phyloP scores from a whole-genome alignment of 2,888 invertebrate species.

The Pollenia griseotomentosa region DNA sequence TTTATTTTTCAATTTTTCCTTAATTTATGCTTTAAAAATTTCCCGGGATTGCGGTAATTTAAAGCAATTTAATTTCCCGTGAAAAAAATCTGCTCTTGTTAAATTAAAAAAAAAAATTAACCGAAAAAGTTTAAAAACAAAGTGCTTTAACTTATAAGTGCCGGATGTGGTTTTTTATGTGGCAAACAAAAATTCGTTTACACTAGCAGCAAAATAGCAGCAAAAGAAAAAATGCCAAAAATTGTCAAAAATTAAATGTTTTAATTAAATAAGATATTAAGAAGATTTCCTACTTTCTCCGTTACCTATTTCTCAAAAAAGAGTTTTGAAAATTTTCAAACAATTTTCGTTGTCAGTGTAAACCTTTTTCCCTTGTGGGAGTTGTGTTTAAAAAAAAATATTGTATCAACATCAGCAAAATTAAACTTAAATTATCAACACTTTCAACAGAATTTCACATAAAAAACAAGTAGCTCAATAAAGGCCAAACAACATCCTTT shows the following conservation, averaged over 20 bases:
- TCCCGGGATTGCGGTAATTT: no score
- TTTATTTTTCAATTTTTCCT: no score
- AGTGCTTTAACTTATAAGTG: not conserved
- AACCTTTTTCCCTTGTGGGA: not conserved
- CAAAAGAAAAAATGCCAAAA: not conserved
- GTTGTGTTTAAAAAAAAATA: not conserved
- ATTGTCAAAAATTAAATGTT: no score
- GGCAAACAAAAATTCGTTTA: not conserved
- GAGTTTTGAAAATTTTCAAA: no score
- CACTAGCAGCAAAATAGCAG: not conserved
- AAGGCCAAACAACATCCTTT: conserved; percentile 20
- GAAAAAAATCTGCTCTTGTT: no score
- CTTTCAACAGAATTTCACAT: not conserved
- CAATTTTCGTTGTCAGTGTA: not conserved
- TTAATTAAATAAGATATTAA: no score
- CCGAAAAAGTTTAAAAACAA: conserved; percentile 6
- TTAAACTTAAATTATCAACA: conserved; percentile 37
- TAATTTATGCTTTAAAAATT: no score
- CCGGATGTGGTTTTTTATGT: not conserved
- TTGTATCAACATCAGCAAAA: conserved; percentile 36
- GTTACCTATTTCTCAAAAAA: no score
- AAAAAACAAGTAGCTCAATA: conserved; percentile 1
- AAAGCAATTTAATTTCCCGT: no score
- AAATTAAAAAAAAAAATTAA: no score
- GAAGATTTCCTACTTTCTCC: no score